phyloP scores from a whole-genome alignment of 1,140 invertebrate species.

The Drosophila paulistorum region DNA sequence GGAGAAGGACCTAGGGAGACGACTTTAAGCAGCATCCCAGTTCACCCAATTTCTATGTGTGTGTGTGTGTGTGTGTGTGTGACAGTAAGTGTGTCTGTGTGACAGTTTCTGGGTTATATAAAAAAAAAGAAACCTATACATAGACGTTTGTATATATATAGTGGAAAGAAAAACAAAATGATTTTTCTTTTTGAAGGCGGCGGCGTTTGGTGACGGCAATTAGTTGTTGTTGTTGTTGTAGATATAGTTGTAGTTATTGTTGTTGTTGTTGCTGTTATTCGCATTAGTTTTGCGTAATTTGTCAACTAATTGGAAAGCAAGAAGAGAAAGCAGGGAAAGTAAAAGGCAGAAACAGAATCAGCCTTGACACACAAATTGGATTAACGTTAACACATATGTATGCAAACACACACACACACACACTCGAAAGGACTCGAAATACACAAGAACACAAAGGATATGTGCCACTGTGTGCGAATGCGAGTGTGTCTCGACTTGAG shows the following conservation, averaged over 20 bases:
- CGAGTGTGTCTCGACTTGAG: conserved; percentile 3
- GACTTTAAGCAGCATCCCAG: conserved; percentile 8
- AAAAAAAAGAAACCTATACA: conserved; percentile 41
- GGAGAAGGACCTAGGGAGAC: not conserved
- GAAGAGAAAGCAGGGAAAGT: not conserved
- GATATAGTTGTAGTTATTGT: conserved; percentile 4
- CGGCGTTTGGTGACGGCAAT: conserved; percentile 27
- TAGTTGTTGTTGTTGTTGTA: conserved; percentile 30
- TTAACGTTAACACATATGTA: conserved; percentile 55
- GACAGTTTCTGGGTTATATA: conserved; percentile 63
- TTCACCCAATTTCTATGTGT: conserved; percentile 1
- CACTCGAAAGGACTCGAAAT: not conserved
- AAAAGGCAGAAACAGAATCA: not conserved
- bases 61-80: conserved; percentile 10
- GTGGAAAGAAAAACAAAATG: conserved; percentile 20
- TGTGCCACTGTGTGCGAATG: not conserved
- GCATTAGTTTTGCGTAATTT: conserved; percentile 77
- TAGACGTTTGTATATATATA: not conserved
- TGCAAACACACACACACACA: not conserved
- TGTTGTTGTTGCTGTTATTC: conserved; percentile 3
- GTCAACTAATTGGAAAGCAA: conserved; percentile 69
- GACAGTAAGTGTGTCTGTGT: conserved; percentile 21
- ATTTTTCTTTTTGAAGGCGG: not conserved
- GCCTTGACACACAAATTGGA: conserved; percentile 63
- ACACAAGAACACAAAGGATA: conserved; percentile 9